These are phyloP conservation scores for Alcedo quadribrachys DNA, from an alignment of 2,797 vertebrate genomes.

Conservation along the genomic window DNA sequence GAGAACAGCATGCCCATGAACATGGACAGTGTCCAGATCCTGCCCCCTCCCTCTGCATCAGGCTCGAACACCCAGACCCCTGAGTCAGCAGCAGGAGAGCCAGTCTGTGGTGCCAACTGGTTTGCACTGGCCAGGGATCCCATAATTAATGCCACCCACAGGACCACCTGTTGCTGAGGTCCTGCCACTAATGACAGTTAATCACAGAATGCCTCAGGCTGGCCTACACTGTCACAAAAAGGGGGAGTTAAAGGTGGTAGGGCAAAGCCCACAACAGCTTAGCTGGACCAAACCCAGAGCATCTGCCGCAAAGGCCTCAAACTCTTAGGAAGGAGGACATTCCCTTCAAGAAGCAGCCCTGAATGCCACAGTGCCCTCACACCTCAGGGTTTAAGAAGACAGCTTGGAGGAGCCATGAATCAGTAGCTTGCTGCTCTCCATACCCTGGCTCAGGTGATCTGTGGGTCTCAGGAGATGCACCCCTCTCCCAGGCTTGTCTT, in stretches of 20 bases:
- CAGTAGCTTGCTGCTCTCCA: rapidly evolving
- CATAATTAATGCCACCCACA: rapidly evolving
- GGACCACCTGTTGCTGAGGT: background rate
- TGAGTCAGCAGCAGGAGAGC: background rate
- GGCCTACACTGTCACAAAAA: background rate
- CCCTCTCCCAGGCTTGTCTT: background rate
- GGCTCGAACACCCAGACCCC: background rate
- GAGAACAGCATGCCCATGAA: background rate
- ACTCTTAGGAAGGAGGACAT: background rate
- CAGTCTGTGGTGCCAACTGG: background rate
- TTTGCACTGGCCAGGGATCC: background rate
- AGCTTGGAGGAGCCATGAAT: background rate
- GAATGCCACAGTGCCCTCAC: background rate
- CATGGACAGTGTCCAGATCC: background rate
- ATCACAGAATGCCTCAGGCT: background rate
- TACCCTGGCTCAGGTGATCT: background rate
- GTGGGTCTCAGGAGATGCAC: background rate
- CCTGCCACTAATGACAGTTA: background rate
- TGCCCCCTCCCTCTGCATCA: background rate
- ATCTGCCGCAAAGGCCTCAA: background rate
- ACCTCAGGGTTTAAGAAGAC: too few relatives aligned
- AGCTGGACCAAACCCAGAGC: background rate
- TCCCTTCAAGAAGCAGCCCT: background rate
- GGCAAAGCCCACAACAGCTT: background rate
- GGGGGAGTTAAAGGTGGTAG: background rate